These are phyloP conservation scores for Apamea crenata DNA, from an alignment of 2,888 invertebrate species.

Conservation along the genomic window DNA sequence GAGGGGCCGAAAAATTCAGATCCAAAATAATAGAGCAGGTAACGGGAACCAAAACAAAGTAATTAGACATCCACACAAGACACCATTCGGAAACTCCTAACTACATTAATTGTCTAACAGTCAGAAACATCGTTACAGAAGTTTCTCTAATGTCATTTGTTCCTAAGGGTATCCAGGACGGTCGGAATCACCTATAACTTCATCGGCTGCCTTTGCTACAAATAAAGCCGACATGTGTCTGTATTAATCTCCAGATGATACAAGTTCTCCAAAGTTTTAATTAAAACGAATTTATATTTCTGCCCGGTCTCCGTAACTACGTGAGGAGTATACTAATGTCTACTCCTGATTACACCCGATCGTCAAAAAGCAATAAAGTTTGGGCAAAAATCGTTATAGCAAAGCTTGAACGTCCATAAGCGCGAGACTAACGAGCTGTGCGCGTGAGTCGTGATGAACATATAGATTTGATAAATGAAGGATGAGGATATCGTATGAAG, in stretches of 20 bases:
- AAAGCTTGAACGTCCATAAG: conserved; percentile 58
- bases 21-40: neutral
- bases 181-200: conserved; percentile 23
- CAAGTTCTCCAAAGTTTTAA: conserved; percentile 64
- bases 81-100: neutral
- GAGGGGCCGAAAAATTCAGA: neutral
- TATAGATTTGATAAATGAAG: conserved; percentile 66
- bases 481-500: conserved; percentile 59
- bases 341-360: conserved; percentile 67
- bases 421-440: conserved; percentile 70
- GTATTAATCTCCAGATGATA: conserved; percentile 58
- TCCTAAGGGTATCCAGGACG: conserved; percentile 11
- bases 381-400: conserved; percentile 69
- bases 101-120: neutral
- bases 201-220: conserved; percentile 23
- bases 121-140: conserved; percentile 23
- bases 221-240: conserved; percentile 50
- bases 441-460: conserved; percentile 65
- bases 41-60: neutral
- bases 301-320: conserved; percentile 58
- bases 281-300: conserved; percentile 68
- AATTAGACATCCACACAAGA: neutral
- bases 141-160: conserved; percentile 20
- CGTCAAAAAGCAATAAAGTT: conserved; percentile 73
- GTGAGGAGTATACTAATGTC: conserved; percentile 63